A percentile compares a stretch with the other conserved stretches of the same genome.
These are phyloP conservation scores for Schizaphis graminum DNA, from an alignment of 2,888 invertebrate species.

Conservation along the genomic window DNA sequence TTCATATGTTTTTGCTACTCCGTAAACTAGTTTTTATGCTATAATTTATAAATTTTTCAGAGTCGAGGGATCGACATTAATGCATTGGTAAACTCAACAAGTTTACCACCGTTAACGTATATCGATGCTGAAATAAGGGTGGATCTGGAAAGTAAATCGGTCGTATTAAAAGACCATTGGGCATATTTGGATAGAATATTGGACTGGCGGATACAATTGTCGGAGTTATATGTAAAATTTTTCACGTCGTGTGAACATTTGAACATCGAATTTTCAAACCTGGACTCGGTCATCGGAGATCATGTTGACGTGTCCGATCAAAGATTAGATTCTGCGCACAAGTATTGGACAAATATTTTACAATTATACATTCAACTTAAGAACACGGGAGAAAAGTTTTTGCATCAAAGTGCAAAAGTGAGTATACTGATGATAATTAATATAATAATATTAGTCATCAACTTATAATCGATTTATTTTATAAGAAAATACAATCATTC, in stretches of 20 bases:
- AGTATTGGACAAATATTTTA: conserved; percentile 78
- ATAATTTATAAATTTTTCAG: conserved; percentile 71
- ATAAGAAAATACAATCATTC: not conserved
- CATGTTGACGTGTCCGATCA: conserved; percentile 70
- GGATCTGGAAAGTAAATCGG: conserved; percentile 77
- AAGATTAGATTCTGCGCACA: conserved; percentile 72
- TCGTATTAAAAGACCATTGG: conserved; percentile 77
- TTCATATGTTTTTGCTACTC: not conserved
- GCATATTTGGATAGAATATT: conserved; percentile 76
- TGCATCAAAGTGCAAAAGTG: conserved; percentile 43
- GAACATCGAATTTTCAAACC: conserved; percentile 76
- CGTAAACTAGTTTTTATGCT: not conserved
- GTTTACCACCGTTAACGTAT: conserved; percentile 76
- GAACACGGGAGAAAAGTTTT: conserved; percentile 75
- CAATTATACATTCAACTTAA: conserved; percentile 78
- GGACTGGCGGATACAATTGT: conserved; percentile 78
- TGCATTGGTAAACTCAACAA: conserved; percentile 72
- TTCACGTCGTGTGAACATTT: conserved; percentile 79
- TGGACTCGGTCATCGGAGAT: conserved; percentile 75
- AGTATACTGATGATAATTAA: not conserved
- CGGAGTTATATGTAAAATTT: conserved; percentile 80
- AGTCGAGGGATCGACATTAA: conserved; percentile 80
- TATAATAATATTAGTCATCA: not conserved
- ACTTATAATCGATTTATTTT: not conserved
- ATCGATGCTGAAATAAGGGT: conserved; percentile 76